Evolutionary conservation across 2,888 invertebrate species (phyloP).

Genomic region (Netelia virgata): DNA sequence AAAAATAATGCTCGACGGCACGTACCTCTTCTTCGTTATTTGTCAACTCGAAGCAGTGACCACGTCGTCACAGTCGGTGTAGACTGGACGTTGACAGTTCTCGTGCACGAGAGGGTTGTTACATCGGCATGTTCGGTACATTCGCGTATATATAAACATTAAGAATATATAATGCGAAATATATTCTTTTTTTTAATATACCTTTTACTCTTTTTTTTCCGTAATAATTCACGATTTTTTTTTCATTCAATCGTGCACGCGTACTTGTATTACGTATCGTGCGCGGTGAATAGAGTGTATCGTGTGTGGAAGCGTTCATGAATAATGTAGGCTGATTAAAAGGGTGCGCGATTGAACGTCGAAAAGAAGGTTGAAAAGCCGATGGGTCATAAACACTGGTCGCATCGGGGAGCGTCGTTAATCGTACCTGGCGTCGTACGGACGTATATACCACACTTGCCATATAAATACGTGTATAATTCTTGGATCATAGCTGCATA

Average conservation of each 20-base stretch:
- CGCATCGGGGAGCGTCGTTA: slow-evolving; percentile 61
- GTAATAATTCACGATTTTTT: not conserved
- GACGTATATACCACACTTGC: slow-evolving; percentile 20
- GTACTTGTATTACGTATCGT: not conserved
- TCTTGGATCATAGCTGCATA: slow-evolving; percentile 1
- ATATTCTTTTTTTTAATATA: not conserved
- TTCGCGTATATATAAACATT: not conserved
- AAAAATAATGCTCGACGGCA: not conserved
- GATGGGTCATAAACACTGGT: slow-evolving; percentile 67
- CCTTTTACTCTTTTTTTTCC: not conserved
- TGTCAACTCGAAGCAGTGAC: slow-evolving; percentile 5
- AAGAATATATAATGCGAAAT: not conserved
- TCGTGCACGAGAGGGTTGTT: not conserved
- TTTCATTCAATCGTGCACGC: not conserved
- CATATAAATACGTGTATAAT: slow-evolving; percentile 22
- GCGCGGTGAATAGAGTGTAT: slow-evolving; percentile 42
- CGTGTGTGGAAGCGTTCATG: slow-evolving; percentile 55
- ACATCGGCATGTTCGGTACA: not conserved
- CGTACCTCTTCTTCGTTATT: slow-evolving; percentile 21
- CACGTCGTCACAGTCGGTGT: not conserved
- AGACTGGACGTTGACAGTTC: slow-evolving; percentile 35
- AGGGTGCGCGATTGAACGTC: slow-evolving; percentile 64
- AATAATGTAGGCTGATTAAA: slow-evolving; percentile 68
- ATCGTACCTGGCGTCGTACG: slow-evolving; percentile 56
- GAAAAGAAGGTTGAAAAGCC: slow-evolving; percentile 64